These are phyloP conservation scores for Alsophila aescularia DNA, from an alignment of 2,888 invertebrate species.

Conservation along the genomic window DNA sequence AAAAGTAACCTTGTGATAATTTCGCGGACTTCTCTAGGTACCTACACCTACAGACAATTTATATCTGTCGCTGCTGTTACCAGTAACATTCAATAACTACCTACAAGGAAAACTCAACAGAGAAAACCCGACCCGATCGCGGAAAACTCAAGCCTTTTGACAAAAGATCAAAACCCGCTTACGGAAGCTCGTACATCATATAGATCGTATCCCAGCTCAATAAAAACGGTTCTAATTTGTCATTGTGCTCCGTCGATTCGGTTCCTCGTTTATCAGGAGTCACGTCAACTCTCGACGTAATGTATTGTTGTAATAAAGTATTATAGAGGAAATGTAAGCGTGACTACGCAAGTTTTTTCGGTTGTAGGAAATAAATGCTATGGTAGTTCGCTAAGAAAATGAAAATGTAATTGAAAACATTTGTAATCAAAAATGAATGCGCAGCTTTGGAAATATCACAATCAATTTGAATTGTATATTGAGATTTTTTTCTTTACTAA, in stretches of 20 bases:
- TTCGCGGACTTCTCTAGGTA: no score
- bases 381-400: no score
- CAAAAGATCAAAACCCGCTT: conserved; percentile 27
- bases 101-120: neutral
- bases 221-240: conserved; percentile 41
- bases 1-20: no score
- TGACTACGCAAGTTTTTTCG: conserved; percentile 12
- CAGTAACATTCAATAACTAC: neutral
- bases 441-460: no score
- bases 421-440: no score
- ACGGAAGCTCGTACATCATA: conserved; percentile 32
- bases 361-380: no score
- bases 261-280: conserved; percentile 37
- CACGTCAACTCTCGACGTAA: conserved; percentile 26
- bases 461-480: no score
- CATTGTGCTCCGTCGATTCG: conserved; percentile 34
- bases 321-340: conserved; percentile 15
- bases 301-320: conserved; percentile 24
- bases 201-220: conserved; percentile 29
- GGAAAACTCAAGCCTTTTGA: conserved; percentile 10
- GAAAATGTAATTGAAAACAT: no score
- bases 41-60: no score
- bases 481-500: no score
- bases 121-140: neutral
- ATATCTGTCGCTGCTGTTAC: no score